These are phyloP conservation scores for Pluvialis apricaria DNA, from an alignment of 2,113 vertebrate species.

Conservation along the genomic window DNA sequence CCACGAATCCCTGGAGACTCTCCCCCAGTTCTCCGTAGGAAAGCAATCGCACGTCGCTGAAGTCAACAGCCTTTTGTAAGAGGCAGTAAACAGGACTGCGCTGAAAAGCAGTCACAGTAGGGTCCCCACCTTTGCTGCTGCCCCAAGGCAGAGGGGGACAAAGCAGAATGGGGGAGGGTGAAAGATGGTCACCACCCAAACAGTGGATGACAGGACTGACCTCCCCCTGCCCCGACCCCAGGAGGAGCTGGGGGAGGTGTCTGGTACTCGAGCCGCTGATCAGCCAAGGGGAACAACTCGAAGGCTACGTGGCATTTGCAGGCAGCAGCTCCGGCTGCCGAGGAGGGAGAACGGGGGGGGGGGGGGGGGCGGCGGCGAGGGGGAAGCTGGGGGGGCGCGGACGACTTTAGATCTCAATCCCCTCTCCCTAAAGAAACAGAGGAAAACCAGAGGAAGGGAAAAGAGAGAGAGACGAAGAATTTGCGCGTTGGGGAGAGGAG, in stretches of 20 bases:
- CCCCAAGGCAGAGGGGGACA: not conserved
- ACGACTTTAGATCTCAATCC: too few relatives aligned
- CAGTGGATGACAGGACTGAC: constrained; percentile 11
- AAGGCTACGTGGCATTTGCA: constrained; percentile 72
- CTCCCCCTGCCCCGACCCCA: constrained; percentile 33
- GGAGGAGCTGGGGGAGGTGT: constrained; percentile 52
- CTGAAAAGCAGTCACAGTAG: not conserved
- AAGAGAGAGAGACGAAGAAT: too few relatives aligned
- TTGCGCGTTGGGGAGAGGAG: too few relatives aligned
- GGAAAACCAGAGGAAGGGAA: too few relatives aligned
- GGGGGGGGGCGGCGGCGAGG: not conserved
- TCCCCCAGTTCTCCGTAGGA: not conserved
- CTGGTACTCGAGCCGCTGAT: constrained; percentile 29
- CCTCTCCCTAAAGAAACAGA: too few relatives aligned
- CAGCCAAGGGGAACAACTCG: constrained; percentile 58
- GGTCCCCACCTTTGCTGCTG: not conserved
- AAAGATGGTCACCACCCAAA: not conserved
- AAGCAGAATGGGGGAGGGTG: not conserved
- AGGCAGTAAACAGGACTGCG: accelerated
- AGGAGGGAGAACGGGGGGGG: not conserved
- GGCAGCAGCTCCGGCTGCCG: constrained; percentile 49
- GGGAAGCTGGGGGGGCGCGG: too few relatives aligned
- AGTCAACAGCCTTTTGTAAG: not conserved
- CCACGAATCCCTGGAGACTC: not conserved
- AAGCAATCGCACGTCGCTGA: not conserved